phyloP scores from a whole-genome alignment of 2,113 vertebrate species.

The Chlorodrepanis virens region DNA sequence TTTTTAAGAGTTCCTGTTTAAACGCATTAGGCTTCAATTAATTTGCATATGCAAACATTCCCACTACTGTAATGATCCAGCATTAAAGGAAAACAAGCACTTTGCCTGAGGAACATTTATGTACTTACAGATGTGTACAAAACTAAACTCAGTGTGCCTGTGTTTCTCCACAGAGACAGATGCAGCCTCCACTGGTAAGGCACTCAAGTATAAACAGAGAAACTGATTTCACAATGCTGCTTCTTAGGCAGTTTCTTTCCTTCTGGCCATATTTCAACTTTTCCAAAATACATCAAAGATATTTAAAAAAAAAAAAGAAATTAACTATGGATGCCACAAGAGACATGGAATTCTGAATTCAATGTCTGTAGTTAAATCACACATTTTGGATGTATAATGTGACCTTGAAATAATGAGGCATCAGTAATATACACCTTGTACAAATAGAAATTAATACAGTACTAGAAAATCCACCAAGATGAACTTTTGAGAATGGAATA shows the following conservation, averaged over 20 bases:
- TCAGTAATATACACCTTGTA: background rate
- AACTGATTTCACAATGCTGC: background rate
- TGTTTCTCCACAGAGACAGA: background rate
- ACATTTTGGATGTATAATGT: background rate
- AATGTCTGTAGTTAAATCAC: background rate
- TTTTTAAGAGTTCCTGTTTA: background rate
- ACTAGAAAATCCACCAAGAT: background rate
- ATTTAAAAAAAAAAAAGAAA: background rate
- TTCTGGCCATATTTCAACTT: background rate
- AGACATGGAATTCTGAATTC: background rate
- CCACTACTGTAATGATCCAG: background rate
- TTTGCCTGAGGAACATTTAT: constrained; percentile 28
- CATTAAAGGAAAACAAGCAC: background rate
- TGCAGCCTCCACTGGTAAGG: background rate
- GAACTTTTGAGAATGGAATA: background rate
- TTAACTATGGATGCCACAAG: background rate
- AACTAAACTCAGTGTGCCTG: background rate
- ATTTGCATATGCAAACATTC: background rate
- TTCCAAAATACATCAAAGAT: background rate
- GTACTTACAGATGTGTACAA: background rate
- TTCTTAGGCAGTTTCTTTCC: background rate
- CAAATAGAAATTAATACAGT: background rate
- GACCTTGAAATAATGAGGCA: background rate
- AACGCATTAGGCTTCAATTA: background rate
- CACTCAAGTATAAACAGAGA: background rate